Percentiles rank a stretch among this genome's conserved stretches.
Evolutionary conservation across 2,797 vertebrate species (phyloP).

Genomic region (Stomatorhinus walkeri): DNA sequence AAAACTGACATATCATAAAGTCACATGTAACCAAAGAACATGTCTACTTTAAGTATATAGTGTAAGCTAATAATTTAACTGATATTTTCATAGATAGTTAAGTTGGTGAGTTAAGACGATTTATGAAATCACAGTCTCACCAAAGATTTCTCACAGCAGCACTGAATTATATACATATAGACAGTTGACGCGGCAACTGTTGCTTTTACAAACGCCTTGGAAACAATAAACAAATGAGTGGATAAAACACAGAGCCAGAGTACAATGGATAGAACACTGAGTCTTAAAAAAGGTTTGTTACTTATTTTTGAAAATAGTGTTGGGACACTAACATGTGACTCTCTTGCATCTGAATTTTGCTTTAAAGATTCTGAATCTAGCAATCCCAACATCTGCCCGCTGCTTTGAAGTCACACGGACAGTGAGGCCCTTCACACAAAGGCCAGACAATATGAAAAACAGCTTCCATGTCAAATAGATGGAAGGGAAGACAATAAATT

Average conservation of each 20-base stretch:
- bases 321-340: neutral
- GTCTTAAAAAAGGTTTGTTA: neutral
- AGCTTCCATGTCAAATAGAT: neutral
- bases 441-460: neutral
- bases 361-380: neutral
- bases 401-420: neutral
- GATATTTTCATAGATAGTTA: neutral
- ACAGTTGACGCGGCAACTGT: neutral
- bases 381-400: neutral
- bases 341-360: neutral
- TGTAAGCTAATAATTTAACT: neutral
- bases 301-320: neutral
- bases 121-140: neutral
- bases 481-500: neutral
- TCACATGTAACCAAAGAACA: neutral
- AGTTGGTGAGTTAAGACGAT: neutral
- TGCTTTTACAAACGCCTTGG: neutral
- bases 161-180: neutral
- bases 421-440: neutral
- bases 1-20: neutral
- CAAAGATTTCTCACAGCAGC: neutral
- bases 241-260: neutral
- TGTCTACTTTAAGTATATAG: neutral
- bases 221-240: neutral
- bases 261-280: neutral